Percentiles rank a stretch among this genome's conserved stretches.
Evolutionary conservation across 2,113 vertebrate species (phyloP).

Genomic region (Neomonachus schauinslandi): DNA sequence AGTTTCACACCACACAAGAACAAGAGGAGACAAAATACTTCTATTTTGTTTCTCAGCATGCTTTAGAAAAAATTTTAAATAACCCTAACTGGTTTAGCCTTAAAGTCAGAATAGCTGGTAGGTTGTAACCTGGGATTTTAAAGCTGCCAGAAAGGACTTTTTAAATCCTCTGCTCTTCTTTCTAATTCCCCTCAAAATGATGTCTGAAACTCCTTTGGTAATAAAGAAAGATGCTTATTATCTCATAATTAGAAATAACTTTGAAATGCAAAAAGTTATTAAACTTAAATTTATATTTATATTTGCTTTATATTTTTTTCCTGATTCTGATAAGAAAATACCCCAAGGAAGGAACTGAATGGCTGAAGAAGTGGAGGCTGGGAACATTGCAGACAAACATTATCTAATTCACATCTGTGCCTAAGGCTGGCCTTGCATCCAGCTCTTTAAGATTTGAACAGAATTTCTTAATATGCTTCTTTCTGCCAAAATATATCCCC

Average conservation of each 20-base stretch:
- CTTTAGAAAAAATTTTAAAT: slow-evolving; percentile 56
- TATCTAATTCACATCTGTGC: neutral
- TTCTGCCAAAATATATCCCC: neutral
- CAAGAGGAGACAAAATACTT: slow-evolving; percentile 33
- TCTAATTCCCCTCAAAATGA: neutral
- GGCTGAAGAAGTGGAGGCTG: neutral
- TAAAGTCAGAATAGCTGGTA: neutral
- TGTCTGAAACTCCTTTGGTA: neutral
- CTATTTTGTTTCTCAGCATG: neutral
- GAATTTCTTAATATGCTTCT: neutral
- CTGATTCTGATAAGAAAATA: neutral
- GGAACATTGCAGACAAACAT: neutral
- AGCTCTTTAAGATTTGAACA: neutral
- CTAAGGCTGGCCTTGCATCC: neutral
- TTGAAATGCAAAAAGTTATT: slow-evolving; percentile 47
- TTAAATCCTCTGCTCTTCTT: neutral
- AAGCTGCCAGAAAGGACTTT: slow-evolving; percentile 1
- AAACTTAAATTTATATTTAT: neutral
- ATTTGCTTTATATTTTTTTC: neutral
- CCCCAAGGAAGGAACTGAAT: neutral
- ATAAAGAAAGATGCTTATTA: neutral
- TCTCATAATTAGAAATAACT: slow-evolving; percentile 10
- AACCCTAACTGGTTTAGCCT: neutral
- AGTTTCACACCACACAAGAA: slow-evolving; percentile 52
- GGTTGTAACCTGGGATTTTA: neutral